phyloP scores from a whole-genome alignment of 53 echinoderm and acorn worm species.

The Zoroaster sp. region DNA sequence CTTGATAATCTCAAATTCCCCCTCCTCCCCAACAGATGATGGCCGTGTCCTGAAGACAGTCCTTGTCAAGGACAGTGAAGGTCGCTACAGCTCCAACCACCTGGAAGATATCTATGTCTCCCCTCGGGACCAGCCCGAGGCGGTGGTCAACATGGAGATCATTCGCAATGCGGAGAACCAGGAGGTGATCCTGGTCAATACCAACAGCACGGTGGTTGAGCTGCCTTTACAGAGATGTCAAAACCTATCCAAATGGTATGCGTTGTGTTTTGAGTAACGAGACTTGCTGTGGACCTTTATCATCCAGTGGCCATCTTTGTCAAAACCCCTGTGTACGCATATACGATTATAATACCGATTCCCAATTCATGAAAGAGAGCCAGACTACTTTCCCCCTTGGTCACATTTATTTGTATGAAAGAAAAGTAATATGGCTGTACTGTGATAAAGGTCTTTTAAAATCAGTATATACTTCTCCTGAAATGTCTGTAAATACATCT shows the following conservation, averaged over 20 bases:
- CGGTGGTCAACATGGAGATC: conserved; percentile 78
- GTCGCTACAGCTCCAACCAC: conserved; percentile 70
- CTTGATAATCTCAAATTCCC: no score
- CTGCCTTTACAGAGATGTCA: conserved; percentile 80
- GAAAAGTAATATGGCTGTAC: no score
- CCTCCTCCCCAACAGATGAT: conserved; percentile 62
- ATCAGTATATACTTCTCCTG: no score
- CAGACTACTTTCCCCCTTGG: no score
- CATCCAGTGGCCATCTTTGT: no score
- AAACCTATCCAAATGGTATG: conserved; percentile 74
- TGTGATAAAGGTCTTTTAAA: no score
- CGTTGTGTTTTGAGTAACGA: background rate
- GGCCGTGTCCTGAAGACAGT: conserved; percentile 85
- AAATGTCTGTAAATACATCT: no score
- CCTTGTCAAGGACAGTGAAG: conserved; percentile 53
- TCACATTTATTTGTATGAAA: no score
- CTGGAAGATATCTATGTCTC: conserved; percentile 80
- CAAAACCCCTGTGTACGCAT: no score
- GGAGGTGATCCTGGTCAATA: conserved; percentile 73
- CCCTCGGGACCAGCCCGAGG: conserved; percentile 66
- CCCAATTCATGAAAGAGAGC: no score
- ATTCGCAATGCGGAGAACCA: conserved; percentile 38
- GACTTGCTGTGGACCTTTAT: background rate
- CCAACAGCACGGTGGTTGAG: conserved; percentile 83
- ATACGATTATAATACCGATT: no score